Percentiles rank a stretch among this genome's conserved stretches.
Conservation (phyloP, 1,140 invertebrate species). For the Zelostemma sp. region DNA sequence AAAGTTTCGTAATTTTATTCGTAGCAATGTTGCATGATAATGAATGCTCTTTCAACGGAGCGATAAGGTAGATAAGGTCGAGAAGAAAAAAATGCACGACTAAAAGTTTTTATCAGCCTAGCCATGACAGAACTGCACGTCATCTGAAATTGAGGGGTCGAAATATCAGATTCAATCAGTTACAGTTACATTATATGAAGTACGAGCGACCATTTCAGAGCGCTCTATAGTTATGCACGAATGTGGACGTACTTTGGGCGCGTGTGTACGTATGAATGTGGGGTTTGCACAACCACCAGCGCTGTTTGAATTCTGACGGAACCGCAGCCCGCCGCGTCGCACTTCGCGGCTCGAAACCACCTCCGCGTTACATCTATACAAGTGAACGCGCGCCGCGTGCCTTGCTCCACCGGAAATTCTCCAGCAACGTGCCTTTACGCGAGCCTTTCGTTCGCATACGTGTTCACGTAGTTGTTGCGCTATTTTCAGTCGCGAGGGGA, state of each 20-base stretch:
- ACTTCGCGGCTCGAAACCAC: conserved; percentile 49
- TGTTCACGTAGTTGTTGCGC: conserved; percentile 38
- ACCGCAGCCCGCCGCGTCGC: conserved; percentile 47
- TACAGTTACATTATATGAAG: conserved; percentile 31
- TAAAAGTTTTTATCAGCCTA: too few relatives aligned
- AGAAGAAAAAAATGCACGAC: too few relatives aligned
- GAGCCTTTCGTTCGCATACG: conserved; percentile 47
- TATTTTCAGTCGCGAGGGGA: conserved; percentile 34
- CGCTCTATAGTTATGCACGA: conserved; percentile 6
- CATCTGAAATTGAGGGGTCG: conserved; percentile 31
- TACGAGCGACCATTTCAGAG: conserved; percentile 38
- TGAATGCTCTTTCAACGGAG: too few relatives aligned
- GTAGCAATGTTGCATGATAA: too few relatives aligned
- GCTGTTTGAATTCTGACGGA: conserved; percentile 44
- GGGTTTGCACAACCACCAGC: conserved; percentile 43
- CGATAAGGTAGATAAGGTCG: too few relatives aligned
- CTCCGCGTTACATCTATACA: conserved; percentile 43
- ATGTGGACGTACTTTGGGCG: conserved; percentile 11
- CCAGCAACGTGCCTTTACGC: conserved; percentile 46
- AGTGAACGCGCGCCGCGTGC: conserved; percentile 46
- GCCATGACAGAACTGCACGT: too few relatives aligned
- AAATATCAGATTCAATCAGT: conserved; percentile 47
- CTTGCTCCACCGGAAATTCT: conserved; percentile 46
- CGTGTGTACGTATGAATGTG: conserved; percentile 26
- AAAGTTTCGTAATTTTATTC: too few relatives aligned